Evolutionary conservation across 2,888 invertebrate genomes (phyloP), one percentile per base, ranked within the genome.

Genomic region (Schizaphis graminum): DNA sequence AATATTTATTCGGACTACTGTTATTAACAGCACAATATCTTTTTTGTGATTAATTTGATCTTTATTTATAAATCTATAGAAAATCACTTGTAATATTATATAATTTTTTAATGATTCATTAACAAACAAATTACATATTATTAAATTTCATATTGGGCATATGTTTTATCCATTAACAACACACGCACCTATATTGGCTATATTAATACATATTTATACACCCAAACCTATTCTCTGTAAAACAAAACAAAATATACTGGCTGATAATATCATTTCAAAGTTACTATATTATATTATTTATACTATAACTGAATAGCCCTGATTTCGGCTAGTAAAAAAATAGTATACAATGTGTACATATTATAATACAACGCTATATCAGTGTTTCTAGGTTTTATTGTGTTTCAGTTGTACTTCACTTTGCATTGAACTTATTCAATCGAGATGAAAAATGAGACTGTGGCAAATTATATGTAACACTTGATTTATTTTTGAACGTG

Each of bases 121-220:
- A 56, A 56, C 16, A 89, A 89, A 89, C 41, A 89, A 26, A 89
- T 5, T n/a, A 49, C 10, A 21, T 53, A 87, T 89, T n/a, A 89
- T 89, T n/a, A 57, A 35, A 57, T 28, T 89, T 56, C 26, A 56
- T 56, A 26, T 89, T 35, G 41, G 41, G 26, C 89, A 56, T 57
- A 89, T 57, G 56, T 26, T 89, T 4, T 49, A 57, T 57, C 89
- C 41, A 89, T 89, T 89, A 57, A 89, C 89, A 89, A 26, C 26
- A 56, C 41, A 56, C 56, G 41, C 56, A 89, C 56, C 28, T 41
- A 57, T 41, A 56, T 35, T n/a, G n/a, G n/a, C 28, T 41, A 57
- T 41, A 53, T 28, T 88, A 53, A 77, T 88, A 57, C 28, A 85
- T 24, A 24, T 13, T 88, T 88, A 11, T 88, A 53, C 88, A 16